Evolutionary conservation across 2,113 vertebrate species (phyloP), one percentile per base, ranked within the genome.

Genomic region (Brachirus orientalis): DNA sequence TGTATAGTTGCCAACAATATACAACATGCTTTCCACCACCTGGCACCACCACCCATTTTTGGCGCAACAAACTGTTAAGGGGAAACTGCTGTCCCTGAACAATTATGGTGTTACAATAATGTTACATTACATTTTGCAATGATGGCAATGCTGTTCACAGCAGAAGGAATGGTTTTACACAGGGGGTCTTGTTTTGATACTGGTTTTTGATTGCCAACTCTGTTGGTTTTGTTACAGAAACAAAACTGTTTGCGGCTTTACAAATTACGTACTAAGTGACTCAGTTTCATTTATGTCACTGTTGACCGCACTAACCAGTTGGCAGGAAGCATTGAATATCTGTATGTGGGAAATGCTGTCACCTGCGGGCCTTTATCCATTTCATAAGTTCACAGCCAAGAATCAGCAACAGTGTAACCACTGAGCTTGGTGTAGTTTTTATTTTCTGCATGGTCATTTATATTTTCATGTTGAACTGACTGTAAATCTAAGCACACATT

Each of bases 261-360:
- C 19, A 19, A 46, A 50, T 43, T n/a, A 59, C 48, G 3, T 16
- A 16, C 18, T 16, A 18, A 69, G 38, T 57, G 13, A 22, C 33
- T 50, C 7, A 3, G 40, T 41, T 18, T 46, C 47, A 40, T 36
- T 61, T 50, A 19, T 55, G 22, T 60, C 41, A 59, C 54, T 22
- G 8, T 55, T 68, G 43, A 51, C 33, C 51, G 38, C 45, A 10
- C 14, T 4, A 2, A 11, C 44, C 38, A 76, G 45, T 55, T 81
- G 51, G 16, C 47, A 51, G 58, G 33, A 58, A 8, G 17, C 46
- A 51, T 63, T 66, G 52, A 47, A 69, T 60, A 54, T 47, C 17
- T 19, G 16, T 48, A 38, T n/a, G 10, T 3, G 17, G 40, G 43
- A 47, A 18, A 61, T 22, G 13, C 16, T 51, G 10, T 52, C n/a